Base-by-base conservation (phyloP, 2,797 vertebrate genomes). In the Masticophis lateralis region DNA sequence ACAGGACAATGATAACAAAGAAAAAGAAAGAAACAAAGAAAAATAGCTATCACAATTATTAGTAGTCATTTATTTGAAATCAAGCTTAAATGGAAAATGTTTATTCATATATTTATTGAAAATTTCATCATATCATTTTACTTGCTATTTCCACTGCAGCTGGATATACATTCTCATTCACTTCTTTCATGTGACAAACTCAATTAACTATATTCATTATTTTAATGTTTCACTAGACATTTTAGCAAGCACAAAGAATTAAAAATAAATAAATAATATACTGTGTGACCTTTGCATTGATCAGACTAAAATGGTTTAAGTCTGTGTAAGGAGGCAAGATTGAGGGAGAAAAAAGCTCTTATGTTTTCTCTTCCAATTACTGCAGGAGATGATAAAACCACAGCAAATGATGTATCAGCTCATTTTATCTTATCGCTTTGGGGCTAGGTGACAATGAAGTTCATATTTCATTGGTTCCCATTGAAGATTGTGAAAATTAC, bases 401-500 rank as follows among this genome's bases (percentile, higher is more conserved):
- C 97, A 98, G 97, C 97, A 98, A 98, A 98, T 98, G 98, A 98
- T 98, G 98, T 98, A 98, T 98, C 98, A 98, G 98, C 97, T 98
- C 98, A 98, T 98, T 98, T 98, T 98, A 98, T 98, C 98, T 98
- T 97, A 98, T 98, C 98, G 97, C 98, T 98, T 97, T 98, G 98
- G 98, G 98, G 98, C 98, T 97, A 98, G 98, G 98, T 98, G 97
- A 98, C 98, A 98, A 98, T 98, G 98, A 98, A 98, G 98, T 98
- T 98, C 98, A 98, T 98, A 98, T 98, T 98, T 98, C 98, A 98
- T 97, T 97, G 97, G 97, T 97, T 98, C 97, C 97, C 97, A 98
- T 98, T 98, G 98, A 98, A 98, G 98, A 98, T 97, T 98, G 98
- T 98, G 98, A 98, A 98, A 98, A 98, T 98, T 98, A 98, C 98